Conservation (phyloP, 2,888 invertebrate genomes). For the Dromius quadrimaculatus region DNA sequence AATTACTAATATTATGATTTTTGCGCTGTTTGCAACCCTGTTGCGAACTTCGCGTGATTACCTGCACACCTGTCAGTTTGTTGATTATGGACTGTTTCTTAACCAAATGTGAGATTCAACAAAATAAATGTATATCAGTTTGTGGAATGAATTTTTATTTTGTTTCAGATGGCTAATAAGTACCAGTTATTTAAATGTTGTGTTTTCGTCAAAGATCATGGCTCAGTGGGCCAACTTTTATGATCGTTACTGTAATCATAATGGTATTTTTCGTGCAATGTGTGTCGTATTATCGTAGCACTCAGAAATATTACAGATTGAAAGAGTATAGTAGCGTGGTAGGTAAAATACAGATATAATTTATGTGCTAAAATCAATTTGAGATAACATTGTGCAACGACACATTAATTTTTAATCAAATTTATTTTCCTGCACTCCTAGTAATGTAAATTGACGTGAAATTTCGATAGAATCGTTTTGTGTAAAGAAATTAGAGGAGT, state of each 20-base stretch:
- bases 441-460: too few species aligned
- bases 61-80: slow-evolving; percentile 35
- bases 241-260: slow-evolving; percentile 58
- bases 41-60: slow-evolving; percentile 12
- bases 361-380: slow-evolving; percentile 27
- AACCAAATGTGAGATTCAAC: slow-evolving; percentile 20
- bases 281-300: slow-evolving; percentile 67
- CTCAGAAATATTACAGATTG: slow-evolving; percentile 66
- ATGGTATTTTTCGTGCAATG: slow-evolving; percentile 66
- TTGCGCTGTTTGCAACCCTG: not conserved
- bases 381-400: too few species aligned
- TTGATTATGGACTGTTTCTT: slow-evolving; percentile 39
- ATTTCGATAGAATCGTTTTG: too few species aligned
- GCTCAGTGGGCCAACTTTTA: slow-evolving; percentile 59
- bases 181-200: slow-evolving; percentile 57
- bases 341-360: slow-evolving; percentile 60
- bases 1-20: too few species aligned
- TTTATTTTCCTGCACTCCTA: too few species aligned
- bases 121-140: slow-evolving; percentile 13
- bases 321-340: slow-evolving; percentile 67
- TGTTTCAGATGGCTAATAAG: slow-evolving; percentile 53
- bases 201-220: slow-evolving; percentile 58
- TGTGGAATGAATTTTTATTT: not conserved
- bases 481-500: too few species aligned
- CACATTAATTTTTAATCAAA: too few species aligned